Percentiles rank a stretch among this genome's conserved stretches.
Conservation (phyloP, 2,113 vertebrate genomes). For the Pantherophis guttatus region DNA sequence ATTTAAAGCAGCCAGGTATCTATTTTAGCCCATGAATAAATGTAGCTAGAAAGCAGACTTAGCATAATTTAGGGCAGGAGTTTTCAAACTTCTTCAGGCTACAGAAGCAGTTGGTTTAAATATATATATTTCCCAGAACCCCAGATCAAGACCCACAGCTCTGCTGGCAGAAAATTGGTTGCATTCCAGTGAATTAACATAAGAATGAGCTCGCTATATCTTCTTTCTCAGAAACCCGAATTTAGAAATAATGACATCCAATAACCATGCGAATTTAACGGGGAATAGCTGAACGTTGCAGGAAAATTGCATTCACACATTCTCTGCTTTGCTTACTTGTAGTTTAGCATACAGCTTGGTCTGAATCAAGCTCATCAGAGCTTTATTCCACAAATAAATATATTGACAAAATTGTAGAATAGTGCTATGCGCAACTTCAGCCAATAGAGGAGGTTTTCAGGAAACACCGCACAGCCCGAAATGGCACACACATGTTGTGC, state of each 20-base stretch:
- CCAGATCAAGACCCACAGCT: not conserved
- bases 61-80: not conserved
- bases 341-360: not conserved
- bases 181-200: not conserved
- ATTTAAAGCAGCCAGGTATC: not conserved
- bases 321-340: not conserved
- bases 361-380: not conserved
- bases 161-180: not conserved
- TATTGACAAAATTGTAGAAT: not conserved
- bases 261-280: not conserved
- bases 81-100: not conserved
- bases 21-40: not conserved
- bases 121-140: not conserved
- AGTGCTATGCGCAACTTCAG: not conserved
- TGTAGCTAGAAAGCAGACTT: not conserved
- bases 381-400: not conserved
- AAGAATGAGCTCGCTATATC: not conserved
- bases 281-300: not conserved
- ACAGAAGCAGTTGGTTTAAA: not conserved
- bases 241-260: not conserved
- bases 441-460: not conserved
- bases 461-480: not conserved
- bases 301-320: not conserved
- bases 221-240: not conserved
- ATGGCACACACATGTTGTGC: not conserved